Base-by-base conservation (phyloP, 64 coral and sea anemone species). In the Catalaphyllia jardinei region DNA sequence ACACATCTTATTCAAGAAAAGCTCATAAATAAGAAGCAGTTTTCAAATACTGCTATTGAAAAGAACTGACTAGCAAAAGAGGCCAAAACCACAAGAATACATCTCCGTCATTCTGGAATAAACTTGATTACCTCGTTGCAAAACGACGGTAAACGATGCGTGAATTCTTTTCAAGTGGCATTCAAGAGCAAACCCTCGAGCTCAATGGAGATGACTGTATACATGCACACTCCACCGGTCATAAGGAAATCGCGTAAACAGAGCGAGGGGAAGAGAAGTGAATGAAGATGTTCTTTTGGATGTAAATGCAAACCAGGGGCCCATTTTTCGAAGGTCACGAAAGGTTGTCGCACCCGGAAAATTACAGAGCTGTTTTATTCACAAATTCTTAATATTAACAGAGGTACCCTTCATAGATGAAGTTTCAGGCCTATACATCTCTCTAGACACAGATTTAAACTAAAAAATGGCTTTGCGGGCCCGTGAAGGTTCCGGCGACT, bases 71-170 rank as follows among this genome's bases (percentile, higher is more conserved):
- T 22, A 9, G 63, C 24, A 67, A 22, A 67, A 67, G 63, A 22
- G 63, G 19, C 18, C 19, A 49, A 78, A 39, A 78, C 76, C 76
- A 54, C 76, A 78, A 78, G 49, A 54, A 78, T 79, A 25, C 6
- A 79, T 79, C 49, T 79, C 25, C 76, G 76, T 79, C 76, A 79
- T 25, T 79, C 50, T 10, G 76, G 49, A 14, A n/a, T 57, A 24
- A 29, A 79, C n/a, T 28, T 24, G 25, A 77, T 50, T 55, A 29
- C 2, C 38, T 16, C 0, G 49, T 57, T 28, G 27, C 22, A 55
- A 79, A 69, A 79, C 24, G 13, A 79, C 51, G 55, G 76, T 51
- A 79, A 54, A 16, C 3, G 22, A 24, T 77, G 33, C 33, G 49
- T 16, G 13, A 50, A 46, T 19, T 38, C 19, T 76, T 9, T 49